Evolutionary conservation across 2,888 invertebrate species (phyloP).

Genomic region (Nephrotoma flavescens): DNA sequence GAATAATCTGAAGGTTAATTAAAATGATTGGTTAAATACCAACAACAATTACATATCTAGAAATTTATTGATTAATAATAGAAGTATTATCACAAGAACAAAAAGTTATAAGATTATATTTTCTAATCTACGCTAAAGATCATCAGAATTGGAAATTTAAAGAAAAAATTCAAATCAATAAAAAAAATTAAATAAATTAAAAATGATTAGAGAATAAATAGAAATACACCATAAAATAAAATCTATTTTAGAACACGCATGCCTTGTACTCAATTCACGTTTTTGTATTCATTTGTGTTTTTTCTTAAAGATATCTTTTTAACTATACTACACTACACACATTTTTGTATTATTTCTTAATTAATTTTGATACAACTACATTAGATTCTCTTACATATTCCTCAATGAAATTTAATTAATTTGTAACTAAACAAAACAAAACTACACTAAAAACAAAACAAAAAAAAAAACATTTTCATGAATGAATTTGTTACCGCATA

Average conservation of each 20-base stretch:
- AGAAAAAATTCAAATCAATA: not conserved
- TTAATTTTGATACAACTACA: not conserved
- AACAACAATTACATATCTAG: not conserved
- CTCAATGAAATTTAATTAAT: not conserved
- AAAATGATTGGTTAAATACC: not conserved
- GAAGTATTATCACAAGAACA: not conserved
- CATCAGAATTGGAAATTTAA: not conserved
- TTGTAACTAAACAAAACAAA: not conserved
- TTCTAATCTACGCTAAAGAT: not conserved
- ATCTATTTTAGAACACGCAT: slow-evolving; percentile 2
- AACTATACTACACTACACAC: not conserved
- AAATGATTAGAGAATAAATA: not conserved
- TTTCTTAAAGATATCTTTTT: not conserved
- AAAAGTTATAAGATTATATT: not conserved
- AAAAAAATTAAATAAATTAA: not conserved
- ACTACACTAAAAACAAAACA: not conserved
- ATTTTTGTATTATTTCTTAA: not conserved
- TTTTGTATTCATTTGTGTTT: not conserved
- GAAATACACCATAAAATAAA: not conserved
- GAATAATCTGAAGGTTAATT: not conserved
- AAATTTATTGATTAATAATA: not conserved
- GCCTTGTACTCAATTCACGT: slow-evolving; percentile 2
- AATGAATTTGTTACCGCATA: not conserved
- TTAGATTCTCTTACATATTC: not conserved
- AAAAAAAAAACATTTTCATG: not conserved